Base-by-base conservation (phyloP, 2,797 vertebrate genomes). In the Arnoldichthys spilopterus region DNA sequence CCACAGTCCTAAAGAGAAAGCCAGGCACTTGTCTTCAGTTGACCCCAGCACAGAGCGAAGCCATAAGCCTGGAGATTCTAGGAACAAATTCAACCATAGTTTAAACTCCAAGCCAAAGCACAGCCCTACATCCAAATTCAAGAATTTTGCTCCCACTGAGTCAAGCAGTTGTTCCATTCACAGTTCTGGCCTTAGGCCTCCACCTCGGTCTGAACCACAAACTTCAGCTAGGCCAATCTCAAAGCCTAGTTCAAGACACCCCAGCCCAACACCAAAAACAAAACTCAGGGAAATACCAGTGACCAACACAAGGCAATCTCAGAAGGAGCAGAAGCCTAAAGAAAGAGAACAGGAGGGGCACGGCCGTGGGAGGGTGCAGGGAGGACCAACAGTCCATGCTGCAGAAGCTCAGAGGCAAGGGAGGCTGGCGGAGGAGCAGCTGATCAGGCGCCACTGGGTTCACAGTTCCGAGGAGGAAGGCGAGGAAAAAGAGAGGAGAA, bases 401-500 rank as follows among this genome's bases (percentile, higher is more conserved):
- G 0, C 78, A 61, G 90, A 89, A 75, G 85, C 84, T 84, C 92
- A 89, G 85, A 89, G 90, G 89, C 89, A 91, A 83, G 90, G 73
- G 8, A 95, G 93, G 92, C 82, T 93, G 92, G 77, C 93, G 87
- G 92, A 85, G 68, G 83, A 85, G 85, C 81, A 88, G 75, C 66
- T 86, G 59, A 78, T 79, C 76, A 85, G 79, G 74, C 85, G 78
- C 2, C 79, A 73, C 70, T 81, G 85, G 87, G 79, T 84, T 67
- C 74, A 5, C 61, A 82, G 72, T 68, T 86, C 82, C 66, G 77
- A 82, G 9, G 82, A 82, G 70, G 84, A 81, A 24, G 74, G 66
- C 11, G 77, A 81, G 16, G 68, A 78, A 43, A 59, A 76, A 53
- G 61, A 82, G 9, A 70, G 74, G 28, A 72, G 58, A 66, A 69